A percentile compares a stretch with the other conserved stretches of the same genome.
Conservation (phyloP, 2,888 invertebrate species). For the Cerastoderma edule region DNA sequence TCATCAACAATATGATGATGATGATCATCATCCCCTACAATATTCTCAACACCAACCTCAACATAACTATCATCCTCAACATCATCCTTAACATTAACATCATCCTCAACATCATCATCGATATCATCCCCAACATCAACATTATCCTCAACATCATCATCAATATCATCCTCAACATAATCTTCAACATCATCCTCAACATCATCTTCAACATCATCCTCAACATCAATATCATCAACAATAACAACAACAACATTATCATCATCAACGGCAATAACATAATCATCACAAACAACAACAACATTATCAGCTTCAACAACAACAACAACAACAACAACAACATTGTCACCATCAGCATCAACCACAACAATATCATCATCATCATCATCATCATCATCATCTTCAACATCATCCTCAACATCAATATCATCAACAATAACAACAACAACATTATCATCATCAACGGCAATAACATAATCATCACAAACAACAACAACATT, state of each 20-base stretch:
- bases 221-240: too few relatives aligned
- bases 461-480: slow-evolving; percentile 18
- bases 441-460: slow-evolving; percentile 13
- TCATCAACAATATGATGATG: too few relatives aligned
- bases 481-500: slow-evolving; percentile 1
- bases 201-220: too few relatives aligned
- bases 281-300: neutral
- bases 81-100: neutral
- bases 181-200: too few relatives aligned
- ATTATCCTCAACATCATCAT: too few relatives aligned
- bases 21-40: too few relatives aligned
- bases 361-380: slow-evolving; percentile 15
- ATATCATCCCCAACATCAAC: too few relatives aligned
- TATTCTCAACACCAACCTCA: too few relatives aligned
- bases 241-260: too few relatives aligned
- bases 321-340: slow-evolving; percentile 20
- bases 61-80: slow-evolving; percentile 18
- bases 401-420: slow-evolving; percentile 30
- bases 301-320: slow-evolving; percentile 13
- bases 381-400: slow-evolving; percentile 34
- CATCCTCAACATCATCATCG: too few relatives aligned
- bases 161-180: too few relatives aligned
- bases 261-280: slow-evolving; percentile 11
- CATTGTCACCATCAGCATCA: slow-evolving; percentile 26
- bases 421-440: slow-evolving; percentile 19